These are phyloP conservation scores for Cephalopachus bancanus DNA, from an alignment of 2,797 vertebrate genomes.

Conservation along the genomic window DNA sequence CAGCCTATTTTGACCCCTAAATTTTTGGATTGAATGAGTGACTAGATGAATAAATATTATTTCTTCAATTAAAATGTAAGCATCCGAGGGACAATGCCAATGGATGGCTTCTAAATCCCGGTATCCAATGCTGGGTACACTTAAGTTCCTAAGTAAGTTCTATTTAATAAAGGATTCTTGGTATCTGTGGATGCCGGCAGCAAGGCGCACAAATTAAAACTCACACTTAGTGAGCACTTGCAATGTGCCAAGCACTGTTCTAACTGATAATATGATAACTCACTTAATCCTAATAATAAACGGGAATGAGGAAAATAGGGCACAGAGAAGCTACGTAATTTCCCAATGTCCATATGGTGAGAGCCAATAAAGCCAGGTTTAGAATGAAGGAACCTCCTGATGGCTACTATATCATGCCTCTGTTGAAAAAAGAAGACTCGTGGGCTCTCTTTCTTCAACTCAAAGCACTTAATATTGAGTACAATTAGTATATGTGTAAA, in stretches of 20 bases:
- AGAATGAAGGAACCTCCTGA: background rate
- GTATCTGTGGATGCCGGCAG: background rate
- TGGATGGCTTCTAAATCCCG: background rate
- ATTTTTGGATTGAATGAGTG: background rate
- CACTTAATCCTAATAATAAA: background rate
- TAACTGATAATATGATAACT: background rate
- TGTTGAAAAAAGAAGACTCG: background rate
- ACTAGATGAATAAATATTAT: background rate
- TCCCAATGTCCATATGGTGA: background rate
- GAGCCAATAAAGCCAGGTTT: background rate
- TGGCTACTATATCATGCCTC: background rate
- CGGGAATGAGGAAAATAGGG: background rate
- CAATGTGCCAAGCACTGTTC: background rate
- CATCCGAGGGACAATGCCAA: background rate
- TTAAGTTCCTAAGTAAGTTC: background rate
- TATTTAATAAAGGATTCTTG: background rate
- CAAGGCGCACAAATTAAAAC: background rate
- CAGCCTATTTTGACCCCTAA: background rate
- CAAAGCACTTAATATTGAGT: background rate
- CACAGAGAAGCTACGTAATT: background rate
- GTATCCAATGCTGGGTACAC: background rate
- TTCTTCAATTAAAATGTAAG: slow-evolving; percentile 33
- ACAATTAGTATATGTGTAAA: background rate
- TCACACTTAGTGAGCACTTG: background rate
- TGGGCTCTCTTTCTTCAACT: background rate